phyloP scores from a whole-genome alignment of 2,888 invertebrate species.

The Drosophila tanythrix region DNA sequence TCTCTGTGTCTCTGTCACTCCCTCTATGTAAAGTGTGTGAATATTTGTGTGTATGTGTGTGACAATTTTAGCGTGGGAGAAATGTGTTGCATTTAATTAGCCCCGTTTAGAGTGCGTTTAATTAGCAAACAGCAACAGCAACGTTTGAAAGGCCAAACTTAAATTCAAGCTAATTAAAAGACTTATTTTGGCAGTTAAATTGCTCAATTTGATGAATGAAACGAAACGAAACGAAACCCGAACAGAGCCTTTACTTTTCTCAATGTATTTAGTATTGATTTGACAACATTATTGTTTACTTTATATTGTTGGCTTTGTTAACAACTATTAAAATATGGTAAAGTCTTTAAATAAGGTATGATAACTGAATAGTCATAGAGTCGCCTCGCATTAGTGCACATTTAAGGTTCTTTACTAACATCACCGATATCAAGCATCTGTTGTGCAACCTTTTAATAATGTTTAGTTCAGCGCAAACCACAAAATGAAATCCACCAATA shows the following conservation, averaged over 20 bases:
- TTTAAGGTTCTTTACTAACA: neutral
- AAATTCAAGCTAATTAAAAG: slow-evolving; percentile 66
- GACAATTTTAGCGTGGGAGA: slow-evolving; percentile 31
- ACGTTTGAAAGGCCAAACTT: slow-evolving; percentile 23
- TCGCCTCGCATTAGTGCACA: neutral
- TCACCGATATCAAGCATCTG: neutral
- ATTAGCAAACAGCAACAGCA: slow-evolving; percentile 37
- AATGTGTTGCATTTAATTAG: slow-evolving; percentile 55
- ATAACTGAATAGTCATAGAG: neutral
- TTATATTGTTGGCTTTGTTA: no score
- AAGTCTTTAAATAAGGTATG: neutral
- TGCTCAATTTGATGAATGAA: slow-evolving; percentile 25
- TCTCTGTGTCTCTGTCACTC: neutral
- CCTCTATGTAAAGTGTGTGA: neutral
- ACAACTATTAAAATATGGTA: neutral
- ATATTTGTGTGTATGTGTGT: neutral
- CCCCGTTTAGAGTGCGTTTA: slow-evolving; percentile 19
- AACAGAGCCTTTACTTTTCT: no score
- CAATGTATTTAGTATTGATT: neutral
- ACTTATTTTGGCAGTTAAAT: slow-evolving; percentile 20
- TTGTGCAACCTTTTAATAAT: slow-evolving; percentile 2
- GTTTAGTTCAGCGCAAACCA: neutral
- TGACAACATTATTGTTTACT: no score
- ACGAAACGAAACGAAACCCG: neutral
- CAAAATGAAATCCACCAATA: slow-evolving; percentile 24